Evolutionary conservation across 1,140 invertebrate species (phyloP).

Genomic region (Marisa cornuarietis): DNA sequence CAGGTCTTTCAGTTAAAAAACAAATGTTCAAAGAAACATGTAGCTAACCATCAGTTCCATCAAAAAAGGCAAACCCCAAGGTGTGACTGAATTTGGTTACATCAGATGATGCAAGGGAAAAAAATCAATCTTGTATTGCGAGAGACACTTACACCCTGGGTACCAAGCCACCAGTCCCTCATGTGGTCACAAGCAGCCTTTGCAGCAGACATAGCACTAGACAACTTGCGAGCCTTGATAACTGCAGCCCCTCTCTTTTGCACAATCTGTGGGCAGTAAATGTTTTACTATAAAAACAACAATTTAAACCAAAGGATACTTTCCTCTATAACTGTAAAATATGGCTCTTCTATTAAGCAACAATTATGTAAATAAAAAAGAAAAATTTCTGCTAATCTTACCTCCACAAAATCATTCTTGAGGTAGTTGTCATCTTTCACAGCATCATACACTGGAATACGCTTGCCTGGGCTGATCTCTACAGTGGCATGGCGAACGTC

Average conservation of each 20-base stretch:
- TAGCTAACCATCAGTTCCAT: neutral
- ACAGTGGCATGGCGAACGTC: conserved; percentile 86
- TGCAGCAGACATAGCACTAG: conserved; percentile 96
- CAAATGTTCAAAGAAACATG: neutral
- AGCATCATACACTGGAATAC: conserved; percentile 73
- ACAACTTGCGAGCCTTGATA: conserved; percentile 96
- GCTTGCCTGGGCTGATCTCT: conserved; percentile 68
- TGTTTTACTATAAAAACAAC: conserved; percentile 8
- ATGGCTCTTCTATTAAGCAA: neutral
- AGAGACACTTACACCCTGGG: conserved; percentile 56
- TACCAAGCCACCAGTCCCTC: conserved; percentile 94
- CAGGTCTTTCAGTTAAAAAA: neutral
- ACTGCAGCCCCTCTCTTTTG: conserved; percentile 98
- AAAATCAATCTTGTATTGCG: too few relatives aligned
- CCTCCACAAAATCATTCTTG: conserved; percentile 81
- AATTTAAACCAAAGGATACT: conserved; percentile 18
- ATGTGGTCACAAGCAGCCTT: conserved; percentile 99
- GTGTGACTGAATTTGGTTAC: neutral
- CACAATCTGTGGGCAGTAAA: conserved; percentile 75
- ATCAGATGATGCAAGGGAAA: neutral
- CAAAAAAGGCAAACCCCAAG: neutral
- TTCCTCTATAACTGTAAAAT: neutral
- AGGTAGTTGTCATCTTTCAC: conserved; percentile 87
- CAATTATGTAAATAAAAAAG: neutral
- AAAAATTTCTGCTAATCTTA: conserved; percentile 40